Conservation (phyloP, 2,888 invertebrate genomes). For the Tipula confusa region DNA sequence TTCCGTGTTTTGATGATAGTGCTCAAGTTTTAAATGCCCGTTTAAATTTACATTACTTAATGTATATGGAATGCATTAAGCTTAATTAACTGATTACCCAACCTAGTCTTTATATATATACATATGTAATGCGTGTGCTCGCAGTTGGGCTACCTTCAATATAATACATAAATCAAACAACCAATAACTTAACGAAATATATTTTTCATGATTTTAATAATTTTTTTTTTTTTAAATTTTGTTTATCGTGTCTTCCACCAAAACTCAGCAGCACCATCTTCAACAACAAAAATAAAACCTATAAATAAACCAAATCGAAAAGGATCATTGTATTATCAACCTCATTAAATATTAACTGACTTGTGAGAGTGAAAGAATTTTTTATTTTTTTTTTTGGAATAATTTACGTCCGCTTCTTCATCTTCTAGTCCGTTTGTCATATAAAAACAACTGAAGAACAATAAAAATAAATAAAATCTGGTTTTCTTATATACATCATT, state of each 20-base stretch:
- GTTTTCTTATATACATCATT: not conserved
- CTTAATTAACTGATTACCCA: not conserved
- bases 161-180: not conserved
- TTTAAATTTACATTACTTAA: too few species aligned
- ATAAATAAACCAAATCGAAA: conserved; percentile 20
- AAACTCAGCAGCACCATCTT: not conserved
- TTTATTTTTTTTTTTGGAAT: not conserved
- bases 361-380: conserved; percentile 8
- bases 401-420: not conserved
- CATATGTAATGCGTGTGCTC: not conserved
- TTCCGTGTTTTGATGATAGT: too few species aligned
- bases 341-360: conserved; percentile 25
- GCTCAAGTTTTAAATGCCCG: too few species aligned
- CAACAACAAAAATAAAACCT: not conserved
- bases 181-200: not conserved
- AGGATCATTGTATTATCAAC: conserved; percentile 16
- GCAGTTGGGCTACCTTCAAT: not conserved
- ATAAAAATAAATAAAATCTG: not conserved
- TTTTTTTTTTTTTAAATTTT: too few species aligned
- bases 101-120: not conserved
- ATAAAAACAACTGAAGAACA: not conserved
- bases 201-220: not conserved
- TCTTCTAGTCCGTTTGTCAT: not conserved
- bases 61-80: not conserved
- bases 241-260: not conserved